Evolutionary conservation across 2,888 invertebrate species (phyloP).

Genomic region (Hyles lineata): DNA sequence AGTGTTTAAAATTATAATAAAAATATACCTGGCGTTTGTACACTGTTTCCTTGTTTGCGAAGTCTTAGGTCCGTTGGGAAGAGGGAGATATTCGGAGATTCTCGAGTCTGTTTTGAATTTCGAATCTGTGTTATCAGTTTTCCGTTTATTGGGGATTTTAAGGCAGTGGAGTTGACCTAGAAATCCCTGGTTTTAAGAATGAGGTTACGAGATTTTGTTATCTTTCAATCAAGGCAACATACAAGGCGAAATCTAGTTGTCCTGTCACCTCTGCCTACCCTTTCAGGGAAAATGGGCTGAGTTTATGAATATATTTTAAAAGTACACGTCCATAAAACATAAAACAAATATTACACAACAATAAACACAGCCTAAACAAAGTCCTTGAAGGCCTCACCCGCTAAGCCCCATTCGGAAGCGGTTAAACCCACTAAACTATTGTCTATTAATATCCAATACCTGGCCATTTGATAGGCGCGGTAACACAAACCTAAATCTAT

Average conservation of each 20-base stretch:
- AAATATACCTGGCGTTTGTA: constrained; percentile 1
- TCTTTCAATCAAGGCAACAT: too few species aligned
- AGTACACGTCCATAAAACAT: too few species aligned
- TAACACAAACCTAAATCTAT: constrained; percentile 3
- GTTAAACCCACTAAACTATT: not conserved
- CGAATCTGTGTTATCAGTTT: not conserved
- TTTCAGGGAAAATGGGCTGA: too few species aligned
- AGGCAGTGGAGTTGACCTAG: not conserved
- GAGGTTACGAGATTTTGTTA: too few species aligned
- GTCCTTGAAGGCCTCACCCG: not conserved
- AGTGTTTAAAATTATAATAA: constrained; percentile 21
- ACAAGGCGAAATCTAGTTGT: too few species aligned
- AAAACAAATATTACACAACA: too few species aligned
- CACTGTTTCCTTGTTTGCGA: constrained; percentile 1
- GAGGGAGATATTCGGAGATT: not conserved
- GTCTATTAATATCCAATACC: not conserved
- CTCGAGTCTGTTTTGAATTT: constrained; percentile 10
- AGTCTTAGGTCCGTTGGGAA: not conserved
- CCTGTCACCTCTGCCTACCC: too few species aligned
- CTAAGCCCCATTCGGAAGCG: not conserved
- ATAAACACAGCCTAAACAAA: not conserved
- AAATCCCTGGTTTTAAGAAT: too few species aligned
- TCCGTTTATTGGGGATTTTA: not conserved
- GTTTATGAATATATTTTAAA: too few species aligned
- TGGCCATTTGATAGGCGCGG: not conserved